These are phyloP conservation scores for Parambassis ranga DNA, from an alignment of 2,797 vertebrate species.

Conservation along the genomic window DNA sequence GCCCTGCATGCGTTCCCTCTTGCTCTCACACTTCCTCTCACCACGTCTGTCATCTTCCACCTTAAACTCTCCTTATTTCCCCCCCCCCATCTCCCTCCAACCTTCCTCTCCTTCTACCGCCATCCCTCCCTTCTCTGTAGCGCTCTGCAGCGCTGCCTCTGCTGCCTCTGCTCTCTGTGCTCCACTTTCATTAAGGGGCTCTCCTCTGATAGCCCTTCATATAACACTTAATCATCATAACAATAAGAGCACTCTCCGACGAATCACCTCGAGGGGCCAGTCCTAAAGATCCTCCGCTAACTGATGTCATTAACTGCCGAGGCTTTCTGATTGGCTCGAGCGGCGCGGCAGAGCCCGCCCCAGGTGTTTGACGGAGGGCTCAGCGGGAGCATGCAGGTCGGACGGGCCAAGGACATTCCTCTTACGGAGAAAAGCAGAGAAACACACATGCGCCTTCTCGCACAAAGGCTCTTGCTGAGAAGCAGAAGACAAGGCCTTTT, in stretches of 20 bases:
- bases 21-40: slow-evolving; percentile 20
- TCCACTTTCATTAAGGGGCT: slow-evolving; percentile 78
- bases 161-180: slow-evolving; percentile 57
- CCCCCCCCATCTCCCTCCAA: neutral
- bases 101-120: slow-evolving; percentile 13
- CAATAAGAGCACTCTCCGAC: slow-evolving; percentile 73
- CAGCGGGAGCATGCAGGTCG: slow-evolving; percentile 60
- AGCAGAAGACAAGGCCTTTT: slow-evolving; percentile 57
- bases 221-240: slow-evolving; percentile 81
- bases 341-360: slow-evolving; percentile 37
- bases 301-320: slow-evolving; percentile 68
- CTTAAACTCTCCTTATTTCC: slow-evolving; percentile 34
- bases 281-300: slow-evolving; percentile 64
- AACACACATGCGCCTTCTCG: neutral
- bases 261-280: slow-evolving; percentile 70
- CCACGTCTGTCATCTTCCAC: slow-evolving; percentile 43
- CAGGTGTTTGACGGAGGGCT: slow-evolving; percentile 60
- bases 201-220: slow-evolving; percentile 81
- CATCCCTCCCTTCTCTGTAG: slow-evolving; percentile 1
- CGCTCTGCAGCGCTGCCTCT: slow-evolving; percentile 22
- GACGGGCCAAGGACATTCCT: slow-evolving; percentile 72
- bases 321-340: slow-evolving; percentile 56
- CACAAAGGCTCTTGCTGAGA: slow-evolving; percentile 36
- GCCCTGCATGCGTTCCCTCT: slow-evolving; percentile 24
- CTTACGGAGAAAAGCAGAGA: slow-evolving; percentile 35